A percentile compares a stretch with the other conserved stretches of the same genome.
Conservation (phyloP, 2,113 vertebrate genomes). For the Misgurnus mizolepis region DNA sequence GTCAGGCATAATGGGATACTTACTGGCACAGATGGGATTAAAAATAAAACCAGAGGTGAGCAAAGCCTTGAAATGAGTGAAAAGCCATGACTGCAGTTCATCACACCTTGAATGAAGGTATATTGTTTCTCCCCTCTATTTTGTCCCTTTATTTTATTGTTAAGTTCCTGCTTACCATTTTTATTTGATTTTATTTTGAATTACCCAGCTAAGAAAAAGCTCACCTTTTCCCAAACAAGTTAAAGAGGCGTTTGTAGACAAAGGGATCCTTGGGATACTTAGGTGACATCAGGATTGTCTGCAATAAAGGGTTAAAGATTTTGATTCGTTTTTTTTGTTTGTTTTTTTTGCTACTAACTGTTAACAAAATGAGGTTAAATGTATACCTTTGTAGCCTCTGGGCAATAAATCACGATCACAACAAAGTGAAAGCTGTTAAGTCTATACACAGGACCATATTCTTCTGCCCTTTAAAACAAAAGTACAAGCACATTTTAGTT, state of each 20-base stretch:
- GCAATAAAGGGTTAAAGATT: constrained; percentile 5
- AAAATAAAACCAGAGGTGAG: no score
- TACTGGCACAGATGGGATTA: no score
- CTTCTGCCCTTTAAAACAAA: constrained; percentile 13
- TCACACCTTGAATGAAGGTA: no score
- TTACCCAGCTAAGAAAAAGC: background rate
- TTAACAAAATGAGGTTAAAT: background rate
- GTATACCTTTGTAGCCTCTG: constrained; percentile 73
- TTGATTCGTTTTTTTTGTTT: no score
- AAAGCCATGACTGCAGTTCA: no score
- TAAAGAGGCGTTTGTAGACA: constrained; percentile 62
- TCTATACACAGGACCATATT: constrained; percentile 62
- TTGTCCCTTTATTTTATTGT: no score
- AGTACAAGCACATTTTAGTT: background rate
- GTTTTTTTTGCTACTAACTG: constrained; percentile 48
- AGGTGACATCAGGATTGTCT: constrained; percentile 75
- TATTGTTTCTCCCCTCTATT: no score
- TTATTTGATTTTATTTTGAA: background rate
- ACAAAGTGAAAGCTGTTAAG: constrained; percentile 61
- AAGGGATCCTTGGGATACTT: constrained; percentile 69
- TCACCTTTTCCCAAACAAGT: constrained; percentile 72
- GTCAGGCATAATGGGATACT: no score
- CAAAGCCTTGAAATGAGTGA: no score
- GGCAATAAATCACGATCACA: constrained; percentile 52
- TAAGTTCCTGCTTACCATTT: no score